These are phyloP conservation scores for Diacarnus erythraeanus DNA, from an alignment of 37 sponge, comb jelly and placozoan genomes.

Conservation along the genomic window DNA sequence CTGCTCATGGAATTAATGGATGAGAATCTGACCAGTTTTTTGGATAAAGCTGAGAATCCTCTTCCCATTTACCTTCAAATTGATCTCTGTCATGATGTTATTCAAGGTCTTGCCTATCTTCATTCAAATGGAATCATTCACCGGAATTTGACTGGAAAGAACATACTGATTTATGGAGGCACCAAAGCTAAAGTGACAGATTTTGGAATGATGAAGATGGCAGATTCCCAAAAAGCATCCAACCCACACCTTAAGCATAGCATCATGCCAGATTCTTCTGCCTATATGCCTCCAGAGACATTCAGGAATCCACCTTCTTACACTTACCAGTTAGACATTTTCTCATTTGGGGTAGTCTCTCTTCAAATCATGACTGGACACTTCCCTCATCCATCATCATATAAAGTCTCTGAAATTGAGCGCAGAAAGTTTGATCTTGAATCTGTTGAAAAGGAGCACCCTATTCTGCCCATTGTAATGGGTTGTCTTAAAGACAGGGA, in stretches of 20 bases:
- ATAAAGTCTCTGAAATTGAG: conserved; percentile 5
- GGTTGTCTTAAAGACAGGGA: conserved; percentile 9
- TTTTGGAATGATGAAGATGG: conserved; percentile 31
- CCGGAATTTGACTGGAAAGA: conserved; percentile 41
- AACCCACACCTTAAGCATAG: background rate
- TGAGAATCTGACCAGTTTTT: conserved; percentile 31
- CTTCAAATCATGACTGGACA: conserved; percentile 14
- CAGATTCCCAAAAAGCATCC: background rate
- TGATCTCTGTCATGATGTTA: conserved; percentile 33
- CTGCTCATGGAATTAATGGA: conserved; percentile 52
- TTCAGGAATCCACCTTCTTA: background rate
- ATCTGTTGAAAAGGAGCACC: background rate
- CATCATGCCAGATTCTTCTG: conserved; percentile 17
- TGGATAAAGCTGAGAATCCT: conserved; percentile 10
- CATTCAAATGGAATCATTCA: conserved; percentile 30
- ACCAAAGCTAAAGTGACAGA: conserved; percentile 43
- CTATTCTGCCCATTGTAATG: background rate
- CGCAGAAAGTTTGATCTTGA: background rate
- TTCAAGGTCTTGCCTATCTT: conserved; percentile 28
- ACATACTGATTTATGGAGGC: conserved; percentile 25
- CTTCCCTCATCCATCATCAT: conserved; percentile 17
- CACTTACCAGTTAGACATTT: conserved; percentile 19
- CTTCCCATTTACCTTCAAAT: conserved; percentile 23
- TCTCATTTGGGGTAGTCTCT: conserved; percentile 34
- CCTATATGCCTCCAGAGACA: conserved; percentile 52